phyloP scores from a whole-genome alignment of 2,113 vertebrate species.

The Strix uralensis region DNA sequence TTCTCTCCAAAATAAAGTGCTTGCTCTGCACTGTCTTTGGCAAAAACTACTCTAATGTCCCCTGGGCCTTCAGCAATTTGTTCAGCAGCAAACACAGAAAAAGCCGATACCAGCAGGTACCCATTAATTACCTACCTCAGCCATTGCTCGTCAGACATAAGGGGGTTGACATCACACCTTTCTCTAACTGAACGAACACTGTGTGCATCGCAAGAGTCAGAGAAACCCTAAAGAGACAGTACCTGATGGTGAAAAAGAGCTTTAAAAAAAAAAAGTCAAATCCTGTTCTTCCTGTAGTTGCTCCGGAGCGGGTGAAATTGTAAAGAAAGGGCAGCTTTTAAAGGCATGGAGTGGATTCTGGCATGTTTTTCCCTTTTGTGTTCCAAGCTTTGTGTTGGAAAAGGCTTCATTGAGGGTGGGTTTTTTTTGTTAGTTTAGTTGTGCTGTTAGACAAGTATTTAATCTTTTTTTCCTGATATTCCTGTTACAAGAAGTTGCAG shows the following conservation, averaged over 20 bases:
- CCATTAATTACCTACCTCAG: not conserved
- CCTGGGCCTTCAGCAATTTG: not conserved
- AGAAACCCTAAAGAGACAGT: not conserved
- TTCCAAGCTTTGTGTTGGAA: conserved; percentile 6
- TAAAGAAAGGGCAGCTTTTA: not conserved
- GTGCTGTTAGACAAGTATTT: not conserved
- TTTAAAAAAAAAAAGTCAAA: not conserved
- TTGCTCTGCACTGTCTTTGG: not conserved
- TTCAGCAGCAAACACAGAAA: not conserved
- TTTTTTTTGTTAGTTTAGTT: not conserved
- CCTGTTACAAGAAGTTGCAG: not conserved
- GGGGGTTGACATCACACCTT: not conserved
- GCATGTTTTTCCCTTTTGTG: not conserved
- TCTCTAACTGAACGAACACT: not conserved
- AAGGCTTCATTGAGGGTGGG: not conserved
- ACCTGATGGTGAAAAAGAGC: not conserved
- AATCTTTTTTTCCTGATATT: not conserved
- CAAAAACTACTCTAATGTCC: not conserved
- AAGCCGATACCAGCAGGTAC: not conserved
- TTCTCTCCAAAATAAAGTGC: not conserved
- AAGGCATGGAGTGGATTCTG: not conserved
- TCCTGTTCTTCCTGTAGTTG: not conserved
- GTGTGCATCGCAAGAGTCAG: not conserved
- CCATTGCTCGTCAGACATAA: not conserved
- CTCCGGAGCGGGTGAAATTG: not conserved